Evolutionary conservation across 2,797 vertebrate species (phyloP), one percentile per base, ranked within the genome.

Genomic region (Pogoniulus pusillus): DNA sequence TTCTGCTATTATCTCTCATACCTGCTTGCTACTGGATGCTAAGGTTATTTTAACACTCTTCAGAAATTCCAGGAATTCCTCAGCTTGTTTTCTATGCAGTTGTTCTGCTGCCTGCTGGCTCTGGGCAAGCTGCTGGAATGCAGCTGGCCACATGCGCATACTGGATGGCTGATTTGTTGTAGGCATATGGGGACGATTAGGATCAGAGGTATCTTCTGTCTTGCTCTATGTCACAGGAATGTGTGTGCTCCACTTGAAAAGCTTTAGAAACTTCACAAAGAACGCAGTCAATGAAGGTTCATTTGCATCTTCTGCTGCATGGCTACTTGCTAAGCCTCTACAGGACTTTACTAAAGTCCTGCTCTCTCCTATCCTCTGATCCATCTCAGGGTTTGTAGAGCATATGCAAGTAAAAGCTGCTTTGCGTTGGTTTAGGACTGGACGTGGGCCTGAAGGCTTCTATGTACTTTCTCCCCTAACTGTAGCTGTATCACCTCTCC

Each of bases 31-130:
- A 23, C 57, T 75, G 77, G 73, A 63, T 53, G 32, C 69, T 65
- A 70, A 71, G 34, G 9, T 85, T 92, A 66, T 81, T 93, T 91
- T 70, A 82, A 85, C 32, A 26, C 84, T 78, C 70, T 92, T 94
- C 84, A 93, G 75, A 93, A 93, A 96, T 96, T 78, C 86, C 82
- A 85, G 71, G 71, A 83, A 96, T 96, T 94, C 75, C 72, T 91
- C 43, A 32, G 10, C 49, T 68, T 73, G 23, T 66, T 91, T 93
- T 90, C 68, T 45, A 23, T 51, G 27, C 72, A 49, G 71, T 75
- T 70, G 60, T 81, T 86, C 47, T 69, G n/a, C 60, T 74, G 60
- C 55, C 66, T 69, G n/a, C 59, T 81, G 76, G 79, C 80, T 84
- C 84, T 66, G 87, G 78, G 58, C 71, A 62, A 62, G 68, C 34